Evolutionary conservation across 2,888 invertebrate genomes (phyloP), one percentile per base, ranked within the genome.

Genomic region (Cheiracanthium punctorium): DNA sequence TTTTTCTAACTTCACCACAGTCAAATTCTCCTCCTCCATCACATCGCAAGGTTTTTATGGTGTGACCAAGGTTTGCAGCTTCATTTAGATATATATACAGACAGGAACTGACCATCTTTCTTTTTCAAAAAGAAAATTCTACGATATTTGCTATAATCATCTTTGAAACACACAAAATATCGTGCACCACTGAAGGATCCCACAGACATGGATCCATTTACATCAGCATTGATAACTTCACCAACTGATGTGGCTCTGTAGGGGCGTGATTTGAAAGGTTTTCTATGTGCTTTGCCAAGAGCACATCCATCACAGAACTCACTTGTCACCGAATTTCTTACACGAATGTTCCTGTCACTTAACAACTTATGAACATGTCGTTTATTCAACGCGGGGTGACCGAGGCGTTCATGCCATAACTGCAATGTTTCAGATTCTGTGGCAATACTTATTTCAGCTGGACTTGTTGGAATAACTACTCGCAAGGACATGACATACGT

Each of bases 261-360:
- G 12, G 58, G 4, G 32, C 30, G 69, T 37, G 37, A 37, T 37
- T 37, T 37, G 14, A 48, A 48, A 33, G 52, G 7, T 29, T 29
- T 48, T 29, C 74, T 8, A 29, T 74, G 74, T 20, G 64, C 64
- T 20, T 74, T 48, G 2, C 74, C 48, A 12, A 74, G 20, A n/a
- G 74, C 52, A 41, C 74, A 74, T 8, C 74, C 74, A 37, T 74
- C 74, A 32, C 74, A 74, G 52, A 74, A 74, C n/a, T 24, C 52
- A 17, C n/a, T 52, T 73, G 33, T 52, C 29, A 24, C 29, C 4
- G 30, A 2, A 32, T 32, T 1, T 14, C 24, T 17, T 48, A 48
- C n/a, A 8, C 0, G 14, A 52, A 74, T 32, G 12, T 32, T 52
- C 24, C 20, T 20, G 7, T 43, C 17, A 5, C 2, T 12, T 20